Conservation (phyloP, 1,140 invertebrate genomes). For the Bombus pyrosoma region DNA sequence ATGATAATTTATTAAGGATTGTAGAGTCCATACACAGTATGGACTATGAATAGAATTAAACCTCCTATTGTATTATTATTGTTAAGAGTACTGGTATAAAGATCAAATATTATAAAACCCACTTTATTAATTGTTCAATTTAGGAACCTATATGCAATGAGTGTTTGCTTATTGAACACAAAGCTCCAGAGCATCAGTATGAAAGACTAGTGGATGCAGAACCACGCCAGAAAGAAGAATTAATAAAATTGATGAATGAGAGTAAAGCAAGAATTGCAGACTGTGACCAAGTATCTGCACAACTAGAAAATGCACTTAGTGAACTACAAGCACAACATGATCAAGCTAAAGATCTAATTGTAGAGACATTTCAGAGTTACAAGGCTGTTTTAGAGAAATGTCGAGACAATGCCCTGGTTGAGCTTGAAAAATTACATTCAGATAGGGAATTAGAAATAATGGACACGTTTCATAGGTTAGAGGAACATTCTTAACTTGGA, state of each 20-base stretch:
- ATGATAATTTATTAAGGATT: neutral
- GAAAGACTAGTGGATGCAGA: conserved; percentile 90
- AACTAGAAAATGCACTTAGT: conserved; percentile 90
- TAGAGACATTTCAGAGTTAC: conserved; percentile 92
- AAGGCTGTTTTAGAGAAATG: conserved; percentile 91
- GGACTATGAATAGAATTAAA: conserved; percentile 10
- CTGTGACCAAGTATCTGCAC: conserved; percentile 89
- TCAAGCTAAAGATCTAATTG: conserved; percentile 91
- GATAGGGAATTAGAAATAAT: conserved; percentile 93
- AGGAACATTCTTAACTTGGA: neutral
- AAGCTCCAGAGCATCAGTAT: conserved; percentile 90
- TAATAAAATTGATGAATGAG: conserved; percentile 88
- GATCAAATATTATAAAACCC: neutral
- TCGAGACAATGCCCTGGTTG: conserved; percentile 88
- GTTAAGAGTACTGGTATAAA: neutral
- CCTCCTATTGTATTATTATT: neutral
- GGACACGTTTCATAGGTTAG: conserved; percentile 90
- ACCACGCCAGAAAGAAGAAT: conserved; percentile 88
- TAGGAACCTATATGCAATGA: conserved; percentile 90
- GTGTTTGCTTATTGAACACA: conserved; percentile 90
- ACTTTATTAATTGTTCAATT: conserved; percentile 44
- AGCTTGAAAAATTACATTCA: conserved; percentile 91
- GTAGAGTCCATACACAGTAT: conserved; percentile 21
- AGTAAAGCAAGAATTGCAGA: conserved; percentile 88
- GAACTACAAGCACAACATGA: conserved; percentile 93